phyloP scores from a whole-genome alignment of 2,113 vertebrate species.

The Anser cygnoides region DNA sequence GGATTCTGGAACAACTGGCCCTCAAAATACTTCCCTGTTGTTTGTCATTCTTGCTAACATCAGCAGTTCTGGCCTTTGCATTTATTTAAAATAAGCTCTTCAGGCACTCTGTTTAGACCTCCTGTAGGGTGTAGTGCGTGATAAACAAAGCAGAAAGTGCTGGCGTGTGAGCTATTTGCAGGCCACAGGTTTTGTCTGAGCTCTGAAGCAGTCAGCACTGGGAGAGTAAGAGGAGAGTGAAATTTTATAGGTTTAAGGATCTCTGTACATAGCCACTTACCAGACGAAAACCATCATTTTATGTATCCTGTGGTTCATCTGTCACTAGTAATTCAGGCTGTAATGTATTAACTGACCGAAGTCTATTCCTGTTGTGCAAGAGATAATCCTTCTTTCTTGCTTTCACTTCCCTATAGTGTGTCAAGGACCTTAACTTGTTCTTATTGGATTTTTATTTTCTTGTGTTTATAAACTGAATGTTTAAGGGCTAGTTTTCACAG shows the following conservation, averaged over 20 bases:
- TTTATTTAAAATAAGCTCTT: not conserved
- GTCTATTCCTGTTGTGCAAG: not conserved
- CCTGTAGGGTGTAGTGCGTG: not conserved
- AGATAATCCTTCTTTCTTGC: slow-evolving; percentile 11
- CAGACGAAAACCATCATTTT: slow-evolving; percentile 32
- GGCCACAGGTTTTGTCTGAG: not conserved
- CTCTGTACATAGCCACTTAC: not conserved
- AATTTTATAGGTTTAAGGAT: not conserved
- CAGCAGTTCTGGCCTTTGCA: not conserved
- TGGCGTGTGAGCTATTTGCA: not conserved
- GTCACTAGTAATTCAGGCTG: slow-evolving; percentile 37
- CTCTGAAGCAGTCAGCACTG: not conserved
- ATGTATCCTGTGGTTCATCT: not conserved
- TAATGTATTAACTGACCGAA: not conserved
- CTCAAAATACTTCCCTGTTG: not conserved
- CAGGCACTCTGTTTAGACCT: not conserved
- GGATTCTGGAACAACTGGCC: not conserved
- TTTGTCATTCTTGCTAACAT: not conserved
- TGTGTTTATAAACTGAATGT: slow-evolving; percentile 3
- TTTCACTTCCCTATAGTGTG: slow-evolving; percentile 20
- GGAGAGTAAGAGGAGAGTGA: not conserved
- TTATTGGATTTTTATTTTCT: slow-evolving; percentile 66
- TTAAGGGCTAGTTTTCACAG: slow-evolving; percentile 47
- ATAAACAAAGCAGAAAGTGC: not conserved
- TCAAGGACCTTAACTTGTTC: slow-evolving; percentile 60